Evolutionary conservation across 2,113 vertebrate genomes (phyloP), one percentile per base, ranked within the genome.

Genomic region (Mesoclemmys tuberculata): DNA sequence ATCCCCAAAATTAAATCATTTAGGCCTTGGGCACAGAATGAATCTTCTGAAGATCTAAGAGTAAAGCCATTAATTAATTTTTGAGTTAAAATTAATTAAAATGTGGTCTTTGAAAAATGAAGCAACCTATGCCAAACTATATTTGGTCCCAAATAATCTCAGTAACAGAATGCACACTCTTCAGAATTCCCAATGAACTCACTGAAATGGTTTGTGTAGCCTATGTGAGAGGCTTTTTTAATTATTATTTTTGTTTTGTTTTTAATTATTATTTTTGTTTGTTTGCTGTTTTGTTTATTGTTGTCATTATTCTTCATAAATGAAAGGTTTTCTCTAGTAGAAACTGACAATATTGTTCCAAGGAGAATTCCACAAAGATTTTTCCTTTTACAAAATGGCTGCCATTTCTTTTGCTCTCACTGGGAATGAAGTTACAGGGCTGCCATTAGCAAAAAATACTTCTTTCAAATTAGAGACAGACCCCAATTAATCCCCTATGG

Each of bases 391-490:
- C 24, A 92, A 89, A 93, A 87, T 84, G 7, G 58, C 48, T 82
- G 4, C 12, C 35, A 10, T 68, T 68, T 31, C 31, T 35, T 68
- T 51, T 94, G 35, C 79, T 96, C 88, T 89, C 19, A 38, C 91
- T 61, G 56, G 41, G 51, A 93, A 55, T 26, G 71, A 93, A 51
- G 82, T 89, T 94, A 83, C n/a, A 3, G 81, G 87, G 27, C 68
- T 93, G 74, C 6, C 68, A 88, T 54, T 8, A 83, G 14, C 24
- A 87, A 2, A 85, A 94, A 88, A 78, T 49, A 4, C 26, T 49
- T 88, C 84, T 93, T 91, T 90, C 78, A 91, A 94, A 94, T 82
- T 29, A 35, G 7, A 13, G 46, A 79, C 54, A 93, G 31, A 31
- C 5, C 77, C 91, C 52, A 38, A 84, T 88, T 38, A 52, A 75